These are phyloP conservation scores for Sinhomidia bicolor DNA, from an alignment of 2,888 invertebrate species.

Conservation along the genomic window DNA sequence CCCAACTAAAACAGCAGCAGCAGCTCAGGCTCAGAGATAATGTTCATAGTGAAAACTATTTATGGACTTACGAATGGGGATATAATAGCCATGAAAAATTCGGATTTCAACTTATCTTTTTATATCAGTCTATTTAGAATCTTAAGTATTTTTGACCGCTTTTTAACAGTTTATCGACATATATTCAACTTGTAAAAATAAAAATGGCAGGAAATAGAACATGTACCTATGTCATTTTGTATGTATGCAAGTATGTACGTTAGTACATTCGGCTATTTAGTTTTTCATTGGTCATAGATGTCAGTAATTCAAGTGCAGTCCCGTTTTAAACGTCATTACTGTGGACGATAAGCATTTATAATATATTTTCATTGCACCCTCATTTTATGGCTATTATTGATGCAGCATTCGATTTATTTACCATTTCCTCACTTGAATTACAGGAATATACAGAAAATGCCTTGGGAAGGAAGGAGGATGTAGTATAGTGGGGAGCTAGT, in stretches of 20 bases:
- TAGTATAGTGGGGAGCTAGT: not conserved
- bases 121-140: slow-evolving; percentile 12
- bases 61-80: not conserved
- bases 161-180: not conserved
- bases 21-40: too few relatives aligned
- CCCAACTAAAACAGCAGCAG: not conserved
- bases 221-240: too few relatives aligned
- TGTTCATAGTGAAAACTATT: slow-evolving; percentile 7
- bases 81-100: slow-evolving; percentile 32
- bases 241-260: too few relatives aligned
- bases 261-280: too few relatives aligned
- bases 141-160: not conserved
- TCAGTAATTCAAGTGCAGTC: not conserved
- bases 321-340: slow-evolving; percentile 3
- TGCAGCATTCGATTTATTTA: slow-evolving; percentile 29
- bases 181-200: too few relatives aligned
- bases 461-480: slow-evolving; percentile 41
- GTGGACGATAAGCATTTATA: slow-evolving; percentile 27
- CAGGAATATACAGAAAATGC: slow-evolving; percentile 23
- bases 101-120: slow-evolving; percentile 18
- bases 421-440: slow-evolving; percentile 17
- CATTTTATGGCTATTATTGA: not conserved
- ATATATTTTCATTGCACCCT: slow-evolving; percentile 9
- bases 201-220: too few relatives aligned
- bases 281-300: not conserved